A percentile compares a stretch with the other conserved stretches of the same genome.
These are phyloP conservation scores for Herminia tarsipennalis DNA, from an alignment of 2,888 invertebrate genomes.

Conservation along the genomic window DNA sequence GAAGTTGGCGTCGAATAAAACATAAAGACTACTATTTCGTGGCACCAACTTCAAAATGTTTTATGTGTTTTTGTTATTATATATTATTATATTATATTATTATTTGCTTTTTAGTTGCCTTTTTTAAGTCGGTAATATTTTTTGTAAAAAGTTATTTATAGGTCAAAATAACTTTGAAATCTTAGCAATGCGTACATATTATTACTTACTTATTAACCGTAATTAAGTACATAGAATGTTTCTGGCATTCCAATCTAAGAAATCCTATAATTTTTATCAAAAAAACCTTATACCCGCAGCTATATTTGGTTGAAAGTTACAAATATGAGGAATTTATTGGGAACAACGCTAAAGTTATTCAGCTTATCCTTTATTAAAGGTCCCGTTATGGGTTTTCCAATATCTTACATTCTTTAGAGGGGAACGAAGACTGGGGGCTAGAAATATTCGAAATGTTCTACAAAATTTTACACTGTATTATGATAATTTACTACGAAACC, in stretches of 20 bases:
- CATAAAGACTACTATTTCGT: too few species aligned
- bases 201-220: too few species aligned
- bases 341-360: slow-evolving; percentile 61
- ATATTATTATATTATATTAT: too few species aligned
- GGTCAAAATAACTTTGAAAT: too few species aligned
- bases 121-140: too few species aligned
- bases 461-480: slow-evolving; percentile 51
- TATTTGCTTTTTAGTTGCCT: too few species aligned
- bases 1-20: too few species aligned
- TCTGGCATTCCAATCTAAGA: neutral
- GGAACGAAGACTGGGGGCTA: slow-evolving; percentile 52
- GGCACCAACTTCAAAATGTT: too few species aligned
- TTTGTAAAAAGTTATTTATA: too few species aligned
- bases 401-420: slow-evolving; percentile 67
- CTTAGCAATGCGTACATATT: too few species aligned
- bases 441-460: slow-evolving; percentile 59
- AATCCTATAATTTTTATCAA: neutral
- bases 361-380: slow-evolving; percentile 63
- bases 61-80: too few species aligned
- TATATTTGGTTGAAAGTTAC: slow-evolving; percentile 23
- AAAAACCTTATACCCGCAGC: neutral
- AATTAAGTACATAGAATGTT: too few species aligned
- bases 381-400: slow-evolving; percentile 62
- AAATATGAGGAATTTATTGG: slow-evolving; percentile 45
- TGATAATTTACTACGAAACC: slow-evolving; percentile 40